A percentile compares a stretch with the other conserved stretches of the same genome.
These are phyloP conservation scores for Drosophila putrida DNA, from an alignment of 2,888 invertebrate species.

Conservation along the genomic window DNA sequence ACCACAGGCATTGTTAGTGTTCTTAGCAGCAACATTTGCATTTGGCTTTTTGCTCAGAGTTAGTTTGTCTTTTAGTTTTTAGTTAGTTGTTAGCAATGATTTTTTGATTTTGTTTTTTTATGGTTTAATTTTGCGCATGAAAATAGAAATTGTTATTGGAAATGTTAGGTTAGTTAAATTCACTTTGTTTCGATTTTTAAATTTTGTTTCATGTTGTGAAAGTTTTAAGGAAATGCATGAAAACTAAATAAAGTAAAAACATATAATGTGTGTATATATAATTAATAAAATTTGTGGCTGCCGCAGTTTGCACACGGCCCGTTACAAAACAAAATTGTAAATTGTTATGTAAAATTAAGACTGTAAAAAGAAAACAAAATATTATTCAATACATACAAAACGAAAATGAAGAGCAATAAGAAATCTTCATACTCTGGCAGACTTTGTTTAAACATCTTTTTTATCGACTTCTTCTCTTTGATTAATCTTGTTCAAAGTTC, in stretches of 20 bases:
- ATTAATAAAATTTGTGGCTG: slow-evolving; percentile 14
- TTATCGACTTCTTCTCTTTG: no score
- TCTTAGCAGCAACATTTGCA: slow-evolving; percentile 60
- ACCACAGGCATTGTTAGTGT: slow-evolving; percentile 63
- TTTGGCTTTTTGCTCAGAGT: slow-evolving; percentile 66
- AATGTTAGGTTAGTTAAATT: slow-evolving; percentile 64
- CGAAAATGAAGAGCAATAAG: slow-evolving; percentile 23
- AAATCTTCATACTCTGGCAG: background rate
- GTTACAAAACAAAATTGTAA: slow-evolving; percentile 60
- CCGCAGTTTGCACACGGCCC: slow-evolving; percentile 44
- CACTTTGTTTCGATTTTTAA: background rate
- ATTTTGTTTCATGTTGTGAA: slow-evolving; percentile 1
- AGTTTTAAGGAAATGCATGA: background rate
- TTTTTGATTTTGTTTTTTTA: slow-evolving; percentile 34
- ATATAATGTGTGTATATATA: slow-evolving; percentile 30
- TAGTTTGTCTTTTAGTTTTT: slow-evolving; percentile 77
- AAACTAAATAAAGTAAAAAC: slow-evolving; percentile 23
- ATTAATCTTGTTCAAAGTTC: no score
- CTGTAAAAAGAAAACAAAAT: slow-evolving; percentile 72
- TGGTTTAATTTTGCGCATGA: slow-evolving; percentile 57
- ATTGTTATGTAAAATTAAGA: slow-evolving; percentile 49
- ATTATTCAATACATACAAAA: slow-evolving; percentile 45
- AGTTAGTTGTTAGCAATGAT: slow-evolving; percentile 59
- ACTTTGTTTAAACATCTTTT: background rate
- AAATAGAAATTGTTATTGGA: slow-evolving; percentile 62